Conservation (phyloP, 2,113 vertebrate species). For the Solea senegalensis region DNA sequence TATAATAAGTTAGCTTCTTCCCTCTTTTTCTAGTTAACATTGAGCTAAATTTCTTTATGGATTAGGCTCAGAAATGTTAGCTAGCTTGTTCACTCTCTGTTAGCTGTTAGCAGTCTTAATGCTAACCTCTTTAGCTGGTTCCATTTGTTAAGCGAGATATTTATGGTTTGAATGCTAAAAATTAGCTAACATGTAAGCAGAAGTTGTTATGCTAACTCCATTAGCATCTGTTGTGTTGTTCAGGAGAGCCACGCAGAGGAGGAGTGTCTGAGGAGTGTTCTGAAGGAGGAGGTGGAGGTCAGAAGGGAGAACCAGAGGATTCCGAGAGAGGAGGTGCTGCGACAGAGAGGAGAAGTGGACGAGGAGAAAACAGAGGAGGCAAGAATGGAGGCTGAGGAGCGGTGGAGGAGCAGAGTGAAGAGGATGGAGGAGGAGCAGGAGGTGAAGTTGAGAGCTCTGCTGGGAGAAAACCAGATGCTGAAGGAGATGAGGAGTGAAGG, state of each 20-base stretch:
- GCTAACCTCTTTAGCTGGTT: not conserved
- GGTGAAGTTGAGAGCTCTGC: slow-evolving; percentile 17
- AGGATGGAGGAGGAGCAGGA: slow-evolving; percentile 17
- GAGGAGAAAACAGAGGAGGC: slow-evolving; percentile 67
- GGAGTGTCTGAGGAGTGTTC: slow-evolving; percentile 57
- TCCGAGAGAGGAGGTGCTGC: slow-evolving; percentile 22
- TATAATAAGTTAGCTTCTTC: too few relatives aligned
- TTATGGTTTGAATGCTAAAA: not conserved
- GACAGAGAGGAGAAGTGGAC: slow-evolving; percentile 48
- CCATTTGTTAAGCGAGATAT: not conserved
- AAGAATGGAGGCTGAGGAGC: slow-evolving; percentile 47
- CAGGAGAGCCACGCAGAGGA: slow-evolving; percentile 73
- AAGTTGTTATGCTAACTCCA: not conserved
- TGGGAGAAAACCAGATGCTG: slow-evolving; percentile 1
- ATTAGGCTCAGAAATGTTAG: too few relatives aligned
- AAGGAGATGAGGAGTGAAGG: slow-evolving; percentile 43
- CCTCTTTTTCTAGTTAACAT: too few relatives aligned
- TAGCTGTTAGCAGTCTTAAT: not conserved
- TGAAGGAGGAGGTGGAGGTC: slow-evolving; percentile 57
- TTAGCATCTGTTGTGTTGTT: not conserved
- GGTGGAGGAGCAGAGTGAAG: slow-evolving; percentile 23
- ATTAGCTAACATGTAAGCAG: too few relatives aligned
- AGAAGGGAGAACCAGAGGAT: slow-evolving; percentile 42
- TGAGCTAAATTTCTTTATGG: not conserved
- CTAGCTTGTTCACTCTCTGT: too few relatives aligned